phyloP scores from a whole-genome alignment of 2,797 vertebrate species.

The Acanthurus tractus region DNA sequence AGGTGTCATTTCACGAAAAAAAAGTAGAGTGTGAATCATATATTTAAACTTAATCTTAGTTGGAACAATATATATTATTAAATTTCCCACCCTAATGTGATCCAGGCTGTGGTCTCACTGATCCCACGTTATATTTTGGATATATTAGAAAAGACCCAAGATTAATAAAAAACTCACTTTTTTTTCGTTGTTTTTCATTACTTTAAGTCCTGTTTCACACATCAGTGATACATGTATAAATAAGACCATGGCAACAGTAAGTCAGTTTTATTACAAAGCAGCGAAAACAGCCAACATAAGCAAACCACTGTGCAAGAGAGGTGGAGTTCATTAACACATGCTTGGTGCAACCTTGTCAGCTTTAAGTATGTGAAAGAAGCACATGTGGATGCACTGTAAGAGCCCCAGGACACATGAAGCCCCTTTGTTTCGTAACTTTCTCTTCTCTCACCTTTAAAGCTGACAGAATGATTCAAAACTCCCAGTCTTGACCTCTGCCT shows the following conservation, averaged over 20 bases:
- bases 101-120: neutral
- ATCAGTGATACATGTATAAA: constrained; percentile 19
- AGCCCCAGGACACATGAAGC: constrained; percentile 1
- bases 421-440: constrained; percentile 16
- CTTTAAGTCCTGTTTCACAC: neutral
- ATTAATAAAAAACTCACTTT: neutral
- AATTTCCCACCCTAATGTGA: neutral
- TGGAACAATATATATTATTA: neutral
- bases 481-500: constrained; percentile 12
- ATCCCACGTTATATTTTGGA: neutral
- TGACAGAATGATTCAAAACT: constrained; percentile 6
- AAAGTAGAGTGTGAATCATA: constrained; percentile 28
- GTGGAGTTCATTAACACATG: constrained; percentile 49
- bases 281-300: constrained; percentile 41
- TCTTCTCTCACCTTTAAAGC: constrained; percentile 27
- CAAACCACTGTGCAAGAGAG: constrained; percentile 43
- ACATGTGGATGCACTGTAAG: constrained; percentile 9
- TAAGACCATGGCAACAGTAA: constrained; percentile 35
- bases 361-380: constrained; percentile 41
- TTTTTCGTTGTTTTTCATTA: neutral
- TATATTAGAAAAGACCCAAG: neutral
- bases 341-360: constrained; percentile 26
- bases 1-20: constrained; percentile 19
- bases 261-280: constrained; percentile 40
- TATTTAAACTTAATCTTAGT: neutral